phyloP scores from a whole-genome alignment of 2,797 vertebrate genomes.

The Cheirogaleus major region DNA sequence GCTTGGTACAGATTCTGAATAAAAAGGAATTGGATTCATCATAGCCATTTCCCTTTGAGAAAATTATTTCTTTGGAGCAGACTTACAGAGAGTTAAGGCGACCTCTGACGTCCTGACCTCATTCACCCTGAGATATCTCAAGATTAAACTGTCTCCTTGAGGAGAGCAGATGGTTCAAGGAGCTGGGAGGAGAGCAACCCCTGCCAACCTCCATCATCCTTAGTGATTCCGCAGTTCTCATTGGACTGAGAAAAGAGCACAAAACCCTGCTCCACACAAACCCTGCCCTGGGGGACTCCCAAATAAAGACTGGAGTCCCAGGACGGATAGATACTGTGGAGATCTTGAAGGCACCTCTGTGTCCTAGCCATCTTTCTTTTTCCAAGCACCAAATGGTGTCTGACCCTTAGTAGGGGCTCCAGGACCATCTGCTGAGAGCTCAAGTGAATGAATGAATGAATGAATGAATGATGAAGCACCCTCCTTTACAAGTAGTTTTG shows the following conservation, averaged over 20 bases:
- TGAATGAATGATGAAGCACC: neutral
- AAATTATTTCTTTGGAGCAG: conserved; percentile 76
- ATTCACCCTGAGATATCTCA: conserved; percentile 78
- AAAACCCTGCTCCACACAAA: neutral
- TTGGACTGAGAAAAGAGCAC: neutral
- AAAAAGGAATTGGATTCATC: conserved; percentile 65
- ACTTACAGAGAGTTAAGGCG: conserved; percentile 81
- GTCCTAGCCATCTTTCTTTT: neutral
- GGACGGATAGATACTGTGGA: neutral
- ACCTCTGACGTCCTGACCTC: conserved; percentile 79
- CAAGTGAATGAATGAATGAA: neutral
- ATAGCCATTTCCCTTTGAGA: conserved; percentile 63
- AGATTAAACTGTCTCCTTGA: conserved; percentile 77
- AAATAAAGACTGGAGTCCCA: neutral
- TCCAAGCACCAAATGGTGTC: neutral
- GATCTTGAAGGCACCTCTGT: neutral
- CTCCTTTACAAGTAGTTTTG: neutral
- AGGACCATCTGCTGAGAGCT: neutral
- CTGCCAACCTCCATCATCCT: conserved; percentile 24
- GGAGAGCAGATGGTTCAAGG: conserved; percentile 75
- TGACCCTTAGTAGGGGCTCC: neutral
- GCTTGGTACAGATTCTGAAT: conserved; percentile 17
- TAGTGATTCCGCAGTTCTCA: neutral
- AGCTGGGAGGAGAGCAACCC: conserved; percentile 63
- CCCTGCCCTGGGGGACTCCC: neutral